Base-by-base conservation (phyloP, 2,888 invertebrate genomes). In the Erebia palarica region DNA sequence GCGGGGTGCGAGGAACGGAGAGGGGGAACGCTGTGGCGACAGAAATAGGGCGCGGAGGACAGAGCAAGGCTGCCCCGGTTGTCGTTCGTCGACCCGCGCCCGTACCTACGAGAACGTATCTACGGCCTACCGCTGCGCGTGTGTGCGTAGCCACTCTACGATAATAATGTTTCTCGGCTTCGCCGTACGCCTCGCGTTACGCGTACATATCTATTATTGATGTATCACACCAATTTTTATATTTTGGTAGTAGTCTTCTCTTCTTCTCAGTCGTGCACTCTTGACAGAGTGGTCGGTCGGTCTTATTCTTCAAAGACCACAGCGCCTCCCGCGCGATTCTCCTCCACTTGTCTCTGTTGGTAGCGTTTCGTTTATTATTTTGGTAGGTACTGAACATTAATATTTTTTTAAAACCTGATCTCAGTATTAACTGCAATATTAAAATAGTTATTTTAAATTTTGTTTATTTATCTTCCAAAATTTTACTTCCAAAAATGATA, bases 41-140 rank as follows among this genome's bases (percentile, higher is more conserved):
- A 92, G 91, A 93, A 92, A 93, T 93, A 92, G 92, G 92, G 90
- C 92, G 88, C 91, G 86, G 92, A 92, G 92, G 93, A 92, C 92
- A 89, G 90, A 90, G 91, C 92, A 93, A 93, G 93, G 93, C 92
- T 92, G 93, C 90, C 91, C 93, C 80, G 88, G 90, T 91, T 93
- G 84, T 76, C 86, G 92, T 89, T 81, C 92, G 87, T 84, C 89
- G 92, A 92, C 92, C 93, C 85, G 86, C 74, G 81, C 81, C 79
- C 81, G 81, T 84, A 84, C 83, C 83, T 84, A 86, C 82, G 81
- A 79, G 76, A 76, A 78, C 80, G 81, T 79, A 79, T 79, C 81
- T 72, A 77, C 78, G 76, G 70, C 68, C 53, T 70, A 65, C 68
- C 71, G 70, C 65, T 67, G 68, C 73, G 76, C 76, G 77, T 83